Percentiles rank a stretch among this genome's conserved stretches.
Evolutionary conservation across 2,113 vertebrate genomes (phyloP).

Genomic region (Odocoileus virginianus): DNA sequence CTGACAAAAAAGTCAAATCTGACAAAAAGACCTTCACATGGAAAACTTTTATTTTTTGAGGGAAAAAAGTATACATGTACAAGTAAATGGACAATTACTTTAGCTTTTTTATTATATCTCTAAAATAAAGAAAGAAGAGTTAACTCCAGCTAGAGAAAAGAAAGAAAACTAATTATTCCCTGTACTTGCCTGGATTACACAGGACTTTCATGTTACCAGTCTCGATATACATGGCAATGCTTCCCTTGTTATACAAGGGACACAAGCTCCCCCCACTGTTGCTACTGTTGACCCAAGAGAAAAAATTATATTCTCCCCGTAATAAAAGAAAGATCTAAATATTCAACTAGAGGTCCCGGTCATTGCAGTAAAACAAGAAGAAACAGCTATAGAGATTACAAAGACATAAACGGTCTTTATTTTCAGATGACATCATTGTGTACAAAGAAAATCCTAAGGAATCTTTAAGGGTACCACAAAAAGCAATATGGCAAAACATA

Average conservation of each 20-base stretch:
- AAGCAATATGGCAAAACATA: neutral
- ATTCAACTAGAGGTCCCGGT: neutral
- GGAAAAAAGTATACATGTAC: neutral
- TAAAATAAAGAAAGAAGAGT: neutral
- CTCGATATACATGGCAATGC: neutral
- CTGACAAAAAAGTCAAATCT: neutral
- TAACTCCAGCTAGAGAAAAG: neutral
- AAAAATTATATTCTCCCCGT: neutral
- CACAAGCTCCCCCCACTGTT: neutral
- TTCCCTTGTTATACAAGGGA: neutral
- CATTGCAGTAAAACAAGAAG: neutral
- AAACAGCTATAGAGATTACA: neutral
- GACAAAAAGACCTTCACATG: neutral
- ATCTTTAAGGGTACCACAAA: neutral
- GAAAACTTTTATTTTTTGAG: neutral
- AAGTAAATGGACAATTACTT: neutral
- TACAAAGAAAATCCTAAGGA: neutral
- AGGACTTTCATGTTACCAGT: neutral
- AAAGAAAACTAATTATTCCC: neutral
- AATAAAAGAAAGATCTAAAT: neutral
- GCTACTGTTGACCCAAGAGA: neutral
- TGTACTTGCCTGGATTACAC: neutral
- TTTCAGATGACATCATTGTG: neutral
- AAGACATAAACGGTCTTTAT: neutral
- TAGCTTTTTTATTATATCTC: neutral